Percentiles rank a stretch among this genome's conserved stretches.
Conservation (phyloP, 2,113 vertebrate genomes). For the Uropsilus gracilis region DNA sequence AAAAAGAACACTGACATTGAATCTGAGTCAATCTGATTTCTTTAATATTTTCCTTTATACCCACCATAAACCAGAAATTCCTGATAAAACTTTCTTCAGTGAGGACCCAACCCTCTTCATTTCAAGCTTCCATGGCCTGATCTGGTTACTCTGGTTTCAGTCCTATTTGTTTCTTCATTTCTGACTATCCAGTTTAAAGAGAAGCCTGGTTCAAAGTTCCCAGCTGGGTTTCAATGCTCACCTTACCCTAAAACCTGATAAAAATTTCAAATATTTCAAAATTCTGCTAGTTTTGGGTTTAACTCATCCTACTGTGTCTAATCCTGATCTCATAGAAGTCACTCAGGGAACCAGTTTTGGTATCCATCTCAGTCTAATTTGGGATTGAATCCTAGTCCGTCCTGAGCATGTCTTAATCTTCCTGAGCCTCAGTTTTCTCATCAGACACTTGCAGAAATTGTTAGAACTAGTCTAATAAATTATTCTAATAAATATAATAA, state of each 20-base stretch:
- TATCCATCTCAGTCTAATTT: neutral
- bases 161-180: neutral
- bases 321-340: neutral
- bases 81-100: neutral
- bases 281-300: neutral
- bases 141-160: neutral
- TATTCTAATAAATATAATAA: too few relatives aligned
- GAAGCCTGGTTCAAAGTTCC: neutral
- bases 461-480: too few relatives aligned
- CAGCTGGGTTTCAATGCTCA: neutral
- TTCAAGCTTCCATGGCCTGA: neutral
- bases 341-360: neutral
- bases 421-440: neutral
- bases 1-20: neutral
- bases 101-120: neutral
- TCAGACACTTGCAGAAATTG: neutral
- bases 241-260: neutral
- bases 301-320: neutral
- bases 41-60: neutral
- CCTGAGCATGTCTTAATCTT: neutral
- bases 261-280: neutral
- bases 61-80: neutral
- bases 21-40: neutral
- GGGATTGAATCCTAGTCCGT: neutral
- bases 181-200: neutral